Evolutionary conservation across 2,888 invertebrate genomes (phyloP).

Genomic region (Merodon equestris): DNA sequence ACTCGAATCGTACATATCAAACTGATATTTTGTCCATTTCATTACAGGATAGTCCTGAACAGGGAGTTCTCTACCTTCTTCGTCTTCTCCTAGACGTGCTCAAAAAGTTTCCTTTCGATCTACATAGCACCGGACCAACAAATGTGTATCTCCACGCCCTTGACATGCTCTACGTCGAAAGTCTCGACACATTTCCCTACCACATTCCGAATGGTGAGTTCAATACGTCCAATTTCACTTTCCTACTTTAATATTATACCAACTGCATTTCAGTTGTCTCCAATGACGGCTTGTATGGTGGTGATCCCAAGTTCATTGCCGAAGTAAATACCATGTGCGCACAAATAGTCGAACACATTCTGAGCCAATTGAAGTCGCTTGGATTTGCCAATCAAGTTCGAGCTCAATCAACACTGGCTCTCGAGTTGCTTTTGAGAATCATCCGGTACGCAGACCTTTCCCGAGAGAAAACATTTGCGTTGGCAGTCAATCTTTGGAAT

Average conservation of each 20-base stretch:
- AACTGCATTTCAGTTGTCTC: conserved; percentile 85
- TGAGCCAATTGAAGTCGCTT: conserved; percentile 84
- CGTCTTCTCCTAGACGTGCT: conserved; percentile 90
- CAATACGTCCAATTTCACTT: too few species aligned
- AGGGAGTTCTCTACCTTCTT: conserved; percentile 89
- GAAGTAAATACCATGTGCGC: conserved; percentile 89
- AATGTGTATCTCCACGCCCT: conserved; percentile 87
- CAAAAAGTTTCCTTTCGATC: conserved; percentile 86
- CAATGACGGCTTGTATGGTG: conserved; percentile 94
- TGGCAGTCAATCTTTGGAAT: conserved; percentile 91
- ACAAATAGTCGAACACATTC: conserved; percentile 87
- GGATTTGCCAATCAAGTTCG: conserved; percentile 84
- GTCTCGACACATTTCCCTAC: conserved; percentile 91
- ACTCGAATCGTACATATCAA: not conserved
- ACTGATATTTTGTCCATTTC: not conserved
- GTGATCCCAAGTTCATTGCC: conserved; percentile 90
- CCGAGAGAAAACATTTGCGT: conserved; percentile 82
- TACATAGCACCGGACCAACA: conserved; percentile 83
- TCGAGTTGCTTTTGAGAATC: conserved; percentile 87
- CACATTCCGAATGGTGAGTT: conserved; percentile 86
- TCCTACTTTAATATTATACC: too few species aligned
- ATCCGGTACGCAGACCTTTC: conserved; percentile 83
- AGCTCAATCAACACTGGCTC: conserved; percentile 85
- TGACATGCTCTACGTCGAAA: conserved; percentile 88
- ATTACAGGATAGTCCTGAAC: conserved; percentile 90